A percentile compares a stretch with the other conserved stretches of the same genome.
Evolutionary conservation across 2,888 invertebrate species (phyloP).

Genomic region (Campoletis raptor): DNA sequence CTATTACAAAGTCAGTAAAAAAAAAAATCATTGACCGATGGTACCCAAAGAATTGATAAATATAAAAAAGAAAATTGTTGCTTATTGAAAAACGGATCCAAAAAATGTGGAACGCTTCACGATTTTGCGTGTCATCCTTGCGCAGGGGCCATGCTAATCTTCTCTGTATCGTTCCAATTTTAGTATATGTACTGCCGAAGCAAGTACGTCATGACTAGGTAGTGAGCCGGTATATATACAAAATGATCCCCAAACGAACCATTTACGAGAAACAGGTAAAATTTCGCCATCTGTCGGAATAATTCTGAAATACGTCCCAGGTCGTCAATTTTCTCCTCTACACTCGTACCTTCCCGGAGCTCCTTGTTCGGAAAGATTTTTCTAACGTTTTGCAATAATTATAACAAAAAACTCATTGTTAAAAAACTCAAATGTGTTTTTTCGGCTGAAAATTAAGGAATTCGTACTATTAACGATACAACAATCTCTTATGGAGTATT

Average conservation of each 20-base stretch:
- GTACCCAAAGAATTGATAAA: no score
- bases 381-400: not conserved
- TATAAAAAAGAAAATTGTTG: no score
- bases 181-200: constrained; percentile 93
- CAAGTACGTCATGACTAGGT: constrained; percentile 86
- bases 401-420: not conserved
- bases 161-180: constrained; percentile 97
- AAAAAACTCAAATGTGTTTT: not conserved
- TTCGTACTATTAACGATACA: not conserved
- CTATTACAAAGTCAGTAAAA: no score
- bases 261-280: not conserved
- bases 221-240: not conserved
- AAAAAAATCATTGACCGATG: no score
- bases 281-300: not conserved
- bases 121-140: constrained; percentile 97
- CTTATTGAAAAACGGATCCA: constrained; percentile 64
- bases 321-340: not conserved
- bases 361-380: not conserved
- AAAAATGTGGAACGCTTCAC: constrained; percentile 94
- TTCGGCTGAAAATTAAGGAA: not conserved
- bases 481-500: no score
- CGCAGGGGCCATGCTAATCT: constrained; percentile 97
- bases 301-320: not conserved
- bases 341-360: not conserved
- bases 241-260: not conserved